Evolutionary conservation across 2,888 invertebrate species (phyloP), one percentile per base, ranked within the genome.

Genomic region (Nymphalis urticae): DNA sequence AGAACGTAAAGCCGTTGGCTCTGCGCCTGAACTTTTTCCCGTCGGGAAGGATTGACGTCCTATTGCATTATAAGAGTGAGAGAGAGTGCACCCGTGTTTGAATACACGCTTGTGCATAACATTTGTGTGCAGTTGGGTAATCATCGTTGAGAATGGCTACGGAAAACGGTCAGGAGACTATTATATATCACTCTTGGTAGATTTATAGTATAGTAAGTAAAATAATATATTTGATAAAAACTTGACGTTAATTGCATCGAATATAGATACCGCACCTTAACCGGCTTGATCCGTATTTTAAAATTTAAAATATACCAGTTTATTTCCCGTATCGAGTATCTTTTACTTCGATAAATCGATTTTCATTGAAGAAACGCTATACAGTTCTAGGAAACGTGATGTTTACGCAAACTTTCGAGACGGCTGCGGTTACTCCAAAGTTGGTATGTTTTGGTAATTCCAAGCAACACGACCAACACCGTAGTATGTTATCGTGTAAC

Each of bases 381-480:
- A 66, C 62, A 32, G 54, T 62, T 66, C 66, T 48, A 27, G 24
- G 66, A 62, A 62, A 56, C 66, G 66, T 66, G 66, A 62, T 62
- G 66, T 66, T 66, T 66, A 13, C 32, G 54, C 36, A 66, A 66
- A 66, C 54, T 66, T 66, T 66, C 62, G 66, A 66, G 62, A 66
- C 66, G 58, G 56, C 62, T 24, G 66, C 21, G 48, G 48, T 17
- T 48, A 54, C 48, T n/a, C 54, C n/a, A 54, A 61, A 60, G 42
- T 53, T 60, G 47, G 17, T 21, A 60, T 42, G 60, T 48, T 42
- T 51, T 7, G 7, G 36, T 27, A 58, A 42, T 19, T 10, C 36
- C 7, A 58, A 10, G 19, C 58, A 58, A n/a, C 19, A 19, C 36
- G 32, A 19, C 17, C 19, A 32, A 56, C 24, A 9, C n/a, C 27